A percentile compares a stretch with the other conserved stretches of the same genome.
phyloP scores from a whole-genome alignment of 2,113 vertebrate species.

The Thamnaconus septentrionalis region DNA sequence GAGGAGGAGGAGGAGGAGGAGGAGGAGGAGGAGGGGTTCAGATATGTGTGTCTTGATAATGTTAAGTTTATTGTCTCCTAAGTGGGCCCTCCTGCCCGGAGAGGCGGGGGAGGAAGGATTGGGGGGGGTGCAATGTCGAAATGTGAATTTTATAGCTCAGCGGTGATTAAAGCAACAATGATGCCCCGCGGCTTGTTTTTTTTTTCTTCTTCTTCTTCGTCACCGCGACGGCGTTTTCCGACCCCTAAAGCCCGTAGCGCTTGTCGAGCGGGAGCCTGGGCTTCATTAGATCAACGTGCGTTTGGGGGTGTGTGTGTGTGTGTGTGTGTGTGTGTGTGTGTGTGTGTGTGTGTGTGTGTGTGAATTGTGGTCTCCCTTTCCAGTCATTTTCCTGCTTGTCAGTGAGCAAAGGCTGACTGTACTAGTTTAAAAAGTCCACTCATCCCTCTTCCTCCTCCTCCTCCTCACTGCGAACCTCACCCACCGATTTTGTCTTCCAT shows the following conservation, averaged over 20 bases:
- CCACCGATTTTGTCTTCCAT: slow-evolving; percentile 39
- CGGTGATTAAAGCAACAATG: slow-evolving; percentile 10
- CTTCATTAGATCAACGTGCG: slow-evolving; percentile 51
- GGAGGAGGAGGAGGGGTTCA: slow-evolving; percentile 11
- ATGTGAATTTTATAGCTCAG: slow-evolving; percentile 6
- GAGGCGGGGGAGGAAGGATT: not conserved
- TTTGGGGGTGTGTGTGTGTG: not conserved
- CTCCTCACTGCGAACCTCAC: slow-evolving; percentile 45
- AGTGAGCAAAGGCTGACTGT: slow-evolving; percentile 57
- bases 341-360: slow-evolving; percentile 31
- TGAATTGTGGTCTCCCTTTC: slow-evolving; percentile 39
- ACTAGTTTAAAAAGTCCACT: slow-evolving; percentile 51
- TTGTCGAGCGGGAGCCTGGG: slow-evolving; percentile 32
- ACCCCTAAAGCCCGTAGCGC: slow-evolving; percentile 17
- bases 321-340: not conserved
- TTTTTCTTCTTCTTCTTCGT: slow-evolving; percentile 2
- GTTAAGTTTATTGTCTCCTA: slow-evolving; percentile 10
- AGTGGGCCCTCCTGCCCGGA: not conserved
- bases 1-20: no score
- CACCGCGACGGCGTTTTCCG: slow-evolving; percentile 4
- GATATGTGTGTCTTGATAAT: not conserved
- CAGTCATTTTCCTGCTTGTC: slow-evolving; percentile 33
- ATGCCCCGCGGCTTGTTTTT: slow-evolving; percentile 17
- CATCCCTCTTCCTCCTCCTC: slow-evolving; percentile 21
- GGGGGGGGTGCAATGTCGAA: not conserved